Evolutionary conservation across 1,140 invertebrate species (phyloP), one percentile per base, ranked within the genome.

Genomic region (roundworm (Caenorhabditis elegans)): DNA sequence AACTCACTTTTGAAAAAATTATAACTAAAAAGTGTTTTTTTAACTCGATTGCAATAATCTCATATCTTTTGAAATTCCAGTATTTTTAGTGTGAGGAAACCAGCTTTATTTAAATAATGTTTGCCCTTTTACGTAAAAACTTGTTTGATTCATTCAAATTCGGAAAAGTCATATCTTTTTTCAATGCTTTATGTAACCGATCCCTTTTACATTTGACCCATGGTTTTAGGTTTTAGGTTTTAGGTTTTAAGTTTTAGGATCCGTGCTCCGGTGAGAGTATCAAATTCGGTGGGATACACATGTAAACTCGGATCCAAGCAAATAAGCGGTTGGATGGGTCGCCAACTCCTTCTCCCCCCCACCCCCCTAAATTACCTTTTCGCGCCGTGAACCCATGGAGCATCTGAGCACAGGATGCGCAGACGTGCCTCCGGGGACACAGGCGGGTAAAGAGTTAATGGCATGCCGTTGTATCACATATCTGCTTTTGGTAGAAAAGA

Each of bases 401-500:
- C 6, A 24, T 39, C 34, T 22, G 8, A 19, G 34, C 39, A 24
- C 11, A 26, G 31, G 60, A 70, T 22, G 13, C 60, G 60, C 60
- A 36, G 60, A 70, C 60, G 34, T 39, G 60, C 60, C 60, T 70
- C 60, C 34, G 60, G 60, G 60, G 60, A 70, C 60, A 39, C 60
- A 70, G 60, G 60, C 60, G 60, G 60, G 60, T 70, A 70, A 70
- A 70, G 60, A 70, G 60, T 70, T 70, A 70, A 70, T 70, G 60
- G 60, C 60, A 70, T 70, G 60, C 60, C 34, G 60, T 70, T 36
- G 60, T 70, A 60, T 60, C 34, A 43, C 34, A 70, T 70, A 43
- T 70, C 60, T 39, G 34, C 17, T 70, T 70, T 70, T 70, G 60
- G 60, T 70, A 70, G 60, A 70, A 70, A 70, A 43, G 34, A 39